These are phyloP conservation scores for Sceloporus undulatus DNA, from an alignment of 2,113 vertebrate genomes.

Conservation along the genomic window DNA sequence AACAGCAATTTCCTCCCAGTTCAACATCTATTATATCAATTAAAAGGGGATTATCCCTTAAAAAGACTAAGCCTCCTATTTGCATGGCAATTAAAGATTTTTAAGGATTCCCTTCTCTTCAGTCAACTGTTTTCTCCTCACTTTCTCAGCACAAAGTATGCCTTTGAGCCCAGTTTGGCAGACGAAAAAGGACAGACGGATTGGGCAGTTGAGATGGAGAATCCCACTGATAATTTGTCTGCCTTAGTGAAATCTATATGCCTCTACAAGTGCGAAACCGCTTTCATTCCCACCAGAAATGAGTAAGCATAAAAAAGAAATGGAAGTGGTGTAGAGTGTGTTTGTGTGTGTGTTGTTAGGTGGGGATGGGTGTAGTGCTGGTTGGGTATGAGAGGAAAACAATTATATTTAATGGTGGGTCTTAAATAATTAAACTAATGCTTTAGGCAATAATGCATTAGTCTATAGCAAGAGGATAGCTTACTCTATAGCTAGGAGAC, in stretches of 20 bases:
- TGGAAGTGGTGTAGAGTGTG: neutral
- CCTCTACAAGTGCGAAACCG: slow-evolving; percentile 5
- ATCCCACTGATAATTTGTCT: neutral
- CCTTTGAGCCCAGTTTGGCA: neutral
- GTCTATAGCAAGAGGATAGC: slow-evolving; percentile 17
- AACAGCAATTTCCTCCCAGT: slow-evolving; percentile 23
- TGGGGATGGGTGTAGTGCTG: neutral
- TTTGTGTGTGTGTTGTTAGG: neutral
- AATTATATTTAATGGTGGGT: slow-evolving; percentile 30
- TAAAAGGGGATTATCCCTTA: slow-evolving; percentile 28
- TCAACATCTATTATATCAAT: slow-evolving; percentile 33
- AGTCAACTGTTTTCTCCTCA: neutral
- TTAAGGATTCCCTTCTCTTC: neutral
- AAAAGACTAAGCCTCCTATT: slow-evolving; percentile 4
- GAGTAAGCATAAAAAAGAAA: slow-evolving; percentile 11
- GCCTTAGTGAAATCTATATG: neutral
- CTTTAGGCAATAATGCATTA: slow-evolving; percentile 14
- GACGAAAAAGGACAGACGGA: neutral
- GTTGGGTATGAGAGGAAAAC: slow-evolving; percentile 41
- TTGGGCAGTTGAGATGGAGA: neutral
- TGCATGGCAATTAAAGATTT: neutral
- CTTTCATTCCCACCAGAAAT: slow-evolving; percentile 10
- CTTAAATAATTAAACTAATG: slow-evolving; percentile 47
- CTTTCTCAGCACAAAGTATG: neutral
- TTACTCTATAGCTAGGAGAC: neutral